Conservation (phyloP, 1,140 invertebrate genomes). For the Magallana angulata region DNA sequence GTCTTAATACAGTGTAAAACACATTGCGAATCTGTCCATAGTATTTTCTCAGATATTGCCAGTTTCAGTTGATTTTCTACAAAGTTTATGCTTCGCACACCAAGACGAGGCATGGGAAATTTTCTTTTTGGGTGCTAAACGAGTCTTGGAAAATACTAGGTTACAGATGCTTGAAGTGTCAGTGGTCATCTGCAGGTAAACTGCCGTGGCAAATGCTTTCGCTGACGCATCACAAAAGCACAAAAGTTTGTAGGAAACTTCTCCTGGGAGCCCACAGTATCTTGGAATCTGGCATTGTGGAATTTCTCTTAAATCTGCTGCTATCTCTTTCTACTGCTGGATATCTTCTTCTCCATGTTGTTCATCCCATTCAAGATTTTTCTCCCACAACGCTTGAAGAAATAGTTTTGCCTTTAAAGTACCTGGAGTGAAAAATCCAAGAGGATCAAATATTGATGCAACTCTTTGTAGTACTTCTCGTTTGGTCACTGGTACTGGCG, state of each 20-base stretch:
- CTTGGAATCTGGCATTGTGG: too few species aligned
- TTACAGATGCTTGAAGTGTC: not conserved
- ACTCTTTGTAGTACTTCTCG: slow-evolving; percentile 35
- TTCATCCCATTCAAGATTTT: slow-evolving; percentile 47
- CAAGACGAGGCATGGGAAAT: slow-evolving; percentile 22
- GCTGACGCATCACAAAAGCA: not conserved
- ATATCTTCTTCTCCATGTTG: not conserved
- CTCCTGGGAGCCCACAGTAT: too few species aligned
- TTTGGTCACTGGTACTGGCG: slow-evolving; percentile 20
- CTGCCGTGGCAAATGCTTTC: slow-evolving; percentile 31
- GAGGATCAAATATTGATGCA: not conserved
- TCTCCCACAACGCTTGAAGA: slow-evolving; percentile 35
- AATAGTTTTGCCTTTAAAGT: not conserved
- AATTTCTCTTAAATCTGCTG: not conserved
- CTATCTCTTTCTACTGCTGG: slow-evolving; percentile 5
- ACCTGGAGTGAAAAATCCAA: too few species aligned
- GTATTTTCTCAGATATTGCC: too few species aligned
- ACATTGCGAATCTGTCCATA: not conserved
- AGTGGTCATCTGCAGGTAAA: slow-evolving; percentile 23
- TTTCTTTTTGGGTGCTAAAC: slow-evolving; percentile 32
- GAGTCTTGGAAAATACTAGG: slow-evolving; percentile 44
- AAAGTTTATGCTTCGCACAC: too few species aligned
- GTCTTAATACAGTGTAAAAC: slow-evolving; percentile 24
- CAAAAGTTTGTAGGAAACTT: too few species aligned
- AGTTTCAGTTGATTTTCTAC: too few species aligned